Evolutionary conservation across 2,888 invertebrate species (phyloP), one percentile per base, ranked within the genome.

Genomic region (Pomacea canaliculata): DNA sequence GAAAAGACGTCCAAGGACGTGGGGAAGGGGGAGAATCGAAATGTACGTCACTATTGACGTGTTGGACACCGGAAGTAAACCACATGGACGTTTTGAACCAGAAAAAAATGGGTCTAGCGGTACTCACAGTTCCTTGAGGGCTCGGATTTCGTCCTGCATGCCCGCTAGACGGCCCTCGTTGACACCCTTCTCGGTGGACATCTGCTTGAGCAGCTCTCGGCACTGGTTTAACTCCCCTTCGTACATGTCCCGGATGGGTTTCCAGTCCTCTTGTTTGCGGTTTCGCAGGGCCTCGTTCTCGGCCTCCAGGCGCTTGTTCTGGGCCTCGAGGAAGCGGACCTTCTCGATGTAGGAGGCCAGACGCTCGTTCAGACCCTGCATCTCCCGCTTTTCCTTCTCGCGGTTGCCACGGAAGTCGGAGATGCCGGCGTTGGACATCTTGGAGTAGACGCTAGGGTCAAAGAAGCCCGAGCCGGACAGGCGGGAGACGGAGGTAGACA

Each of bases 341-440:
- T 91, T 91, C 87, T 92, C 92, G 82, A 92, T 92, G 87, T 92
- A 92, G 83, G 84, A 86, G 76, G 92, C 92, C 75, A 92, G 89
- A 60, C 92, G 88, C 82, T 92, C 91, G 87, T 92, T 92, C 79
- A 92, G 84, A 73, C 91, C 91, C 81, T 89, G 89, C 89, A 92
- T 89, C 80, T 92, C 92, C 80, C 89, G 90, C 89, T 92, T 92
- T 83, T 92, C 92, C 78, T 88, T 89, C 72, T 90, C 91, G 62
- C 92, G 87, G 69, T 85, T 85, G 63, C 90, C 89, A 78, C 90
- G 89, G 72, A 92, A 88, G 68, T 88, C 87, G 71, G 89, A 89
- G n/a, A 92, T 91, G 59, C 89, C 89, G 27, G 85, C 81, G 71
- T 82, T 83, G 76, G 87, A 85, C 60, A 89, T 78, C 23, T 80